Base-by-base conservation (phyloP, 2,113 vertebrate genomes). In the Salvator merianae region DNA sequence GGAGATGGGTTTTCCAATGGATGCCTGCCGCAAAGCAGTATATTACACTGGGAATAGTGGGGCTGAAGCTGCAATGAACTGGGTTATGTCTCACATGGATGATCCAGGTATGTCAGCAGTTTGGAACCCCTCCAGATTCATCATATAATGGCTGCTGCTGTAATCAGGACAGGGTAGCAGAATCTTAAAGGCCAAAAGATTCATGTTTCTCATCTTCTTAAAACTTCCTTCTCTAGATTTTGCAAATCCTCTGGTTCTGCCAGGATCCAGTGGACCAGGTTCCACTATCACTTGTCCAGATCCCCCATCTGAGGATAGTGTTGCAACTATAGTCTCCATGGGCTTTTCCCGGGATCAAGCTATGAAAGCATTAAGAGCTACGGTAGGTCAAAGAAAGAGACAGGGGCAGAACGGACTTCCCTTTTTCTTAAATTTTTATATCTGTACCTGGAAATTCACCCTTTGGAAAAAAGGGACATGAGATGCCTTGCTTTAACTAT, bases 51-150 rank as follows among this genome's bases (percentile, higher is more conserved):
- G 98, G 69, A 99, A 99, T 92, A 99, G 97, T 3, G 99, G 99
- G 82, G 98, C 97, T 0, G 99, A 99, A 87, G 96, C 98, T 0
- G 98, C 98, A 94, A 99, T 99, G 98, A 99, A 98, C 91, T 99
- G 98, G 99, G 97, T 98, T 90, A 99, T 99, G 98, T 96, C 98
- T 1, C 99, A 99, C 86, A 99, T 99, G 97, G 98, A 99, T 0
- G 99, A 99, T 94, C 97, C 99, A 96, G 99, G 99, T 99, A 96
- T 7, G 91, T 40, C 70, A 69, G 63, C 0, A 0, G 0, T 3
- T 3, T 5, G 55, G 68, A 66, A 26, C 47, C 47, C 13, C 9
- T 55, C 53, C 53, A 55, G 53, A 55, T 13, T 59, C 55, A 59
- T 1, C 20, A 22, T 63, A 3, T 32, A 32, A 34, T 18, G 5